Percentiles rank a stretch among this genome's conserved stretches.
Conservation (phyloP, 2,888 invertebrate species). For the Cryptosula pallasiana region DNA sequence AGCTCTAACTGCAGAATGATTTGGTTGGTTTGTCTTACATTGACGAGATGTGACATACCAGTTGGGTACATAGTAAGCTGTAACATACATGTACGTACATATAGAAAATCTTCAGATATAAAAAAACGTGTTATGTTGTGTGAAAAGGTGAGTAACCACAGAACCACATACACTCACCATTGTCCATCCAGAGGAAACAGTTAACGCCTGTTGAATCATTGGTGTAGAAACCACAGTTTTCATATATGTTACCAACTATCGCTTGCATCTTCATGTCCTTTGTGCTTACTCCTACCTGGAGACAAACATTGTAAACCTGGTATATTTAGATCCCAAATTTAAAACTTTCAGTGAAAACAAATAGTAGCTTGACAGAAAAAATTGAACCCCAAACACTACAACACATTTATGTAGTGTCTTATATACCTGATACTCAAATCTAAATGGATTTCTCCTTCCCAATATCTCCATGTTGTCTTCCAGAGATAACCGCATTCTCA, state of each 20-base stretch:
- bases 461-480: slow-evolving; percentile 66
- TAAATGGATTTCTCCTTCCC: slow-evolving; percentile 38
- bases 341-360: too few species aligned
- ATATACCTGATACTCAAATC: slow-evolving; percentile 39
- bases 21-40: slow-evolving; percentile 64
- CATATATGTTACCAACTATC: slow-evolving; percentile 58
- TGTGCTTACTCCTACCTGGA: slow-evolving; percentile 52
- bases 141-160: too few species aligned
- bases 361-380: too few species aligned
- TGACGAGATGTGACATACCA: slow-evolving; percentile 58
- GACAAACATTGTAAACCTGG: too few species aligned
- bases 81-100: too few species aligned
- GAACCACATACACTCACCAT: too few species aligned
- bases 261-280: slow-evolving; percentile 45
- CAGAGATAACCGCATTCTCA: slow-evolving; percentile 66
- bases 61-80: slow-evolving; percentile 59
- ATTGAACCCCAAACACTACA: too few species aligned
- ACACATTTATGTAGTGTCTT: too few species aligned
- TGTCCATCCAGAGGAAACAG: slow-evolving; percentile 26
- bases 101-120: too few species aligned
- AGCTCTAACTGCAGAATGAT: slow-evolving; percentile 67
- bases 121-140: too few species aligned
- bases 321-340: too few species aligned
- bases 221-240: slow-evolving; percentile 56
- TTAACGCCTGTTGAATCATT: slow-evolving; percentile 57